phyloP scores from a whole-genome alignment of 2,113 vertebrate species.

The Salminus brasiliensis region DNA sequence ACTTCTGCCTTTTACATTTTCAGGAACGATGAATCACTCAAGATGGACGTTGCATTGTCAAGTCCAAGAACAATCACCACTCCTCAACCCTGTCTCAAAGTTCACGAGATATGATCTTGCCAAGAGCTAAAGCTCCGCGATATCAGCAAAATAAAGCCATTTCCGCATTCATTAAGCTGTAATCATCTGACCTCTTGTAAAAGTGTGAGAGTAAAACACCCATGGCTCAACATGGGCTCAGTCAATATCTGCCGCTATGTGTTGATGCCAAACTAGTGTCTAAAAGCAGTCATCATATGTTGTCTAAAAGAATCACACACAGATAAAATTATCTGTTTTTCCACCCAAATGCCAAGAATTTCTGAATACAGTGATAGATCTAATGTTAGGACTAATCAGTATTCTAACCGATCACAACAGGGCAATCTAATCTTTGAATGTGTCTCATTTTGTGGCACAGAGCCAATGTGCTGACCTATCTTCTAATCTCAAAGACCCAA shows the following conservation, averaged over 20 bases:
- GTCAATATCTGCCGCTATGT: no score
- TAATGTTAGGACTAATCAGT: not conserved
- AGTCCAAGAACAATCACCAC: slow-evolving; percentile 1
- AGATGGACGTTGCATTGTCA: not conserved
- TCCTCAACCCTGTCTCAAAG: slow-evolving; percentile 27
- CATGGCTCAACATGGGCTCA: not conserved
- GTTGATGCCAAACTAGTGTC: not conserved
- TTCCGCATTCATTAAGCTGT: not conserved
- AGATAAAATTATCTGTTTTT: not conserved
- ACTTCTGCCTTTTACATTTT: not conserved
- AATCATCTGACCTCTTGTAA: not conserved
- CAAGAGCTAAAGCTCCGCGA: not conserved
- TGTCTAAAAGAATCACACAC: not conserved
- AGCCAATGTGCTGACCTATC: not conserved
- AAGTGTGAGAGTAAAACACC: slow-evolving; percentile 9
- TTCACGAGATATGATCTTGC: slow-evolving; percentile 37
- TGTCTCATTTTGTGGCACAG: not conserved
- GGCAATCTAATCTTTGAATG: not conserved
- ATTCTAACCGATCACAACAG: not conserved
- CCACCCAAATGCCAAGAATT: not conserved
- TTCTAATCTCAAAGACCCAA: slow-evolving; percentile 4
- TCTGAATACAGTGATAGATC: not conserved
- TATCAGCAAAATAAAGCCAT: not conserved
- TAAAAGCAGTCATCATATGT: not conserved
- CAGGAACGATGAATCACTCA: not conserved